phyloP scores from a whole-genome alignment of 2,113 vertebrate genomes.

The Cariama cristata region DNA sequence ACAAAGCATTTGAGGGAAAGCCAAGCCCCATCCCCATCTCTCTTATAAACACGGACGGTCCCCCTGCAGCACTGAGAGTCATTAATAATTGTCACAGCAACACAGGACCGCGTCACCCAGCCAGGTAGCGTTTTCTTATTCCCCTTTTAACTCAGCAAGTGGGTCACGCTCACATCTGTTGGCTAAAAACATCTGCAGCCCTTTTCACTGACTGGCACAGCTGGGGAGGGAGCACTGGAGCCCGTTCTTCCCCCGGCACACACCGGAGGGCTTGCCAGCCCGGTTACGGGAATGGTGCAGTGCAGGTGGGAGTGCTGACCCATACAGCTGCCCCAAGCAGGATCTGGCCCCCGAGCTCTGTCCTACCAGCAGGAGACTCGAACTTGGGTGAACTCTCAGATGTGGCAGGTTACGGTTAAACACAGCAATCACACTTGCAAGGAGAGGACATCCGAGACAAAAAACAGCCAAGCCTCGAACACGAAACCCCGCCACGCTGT shows the following conservation, averaged over 20 bases:
- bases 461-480: not conserved
- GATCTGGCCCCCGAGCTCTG: not conserved
- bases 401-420: not conserved
- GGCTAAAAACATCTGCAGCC: not conserved
- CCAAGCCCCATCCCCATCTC: not conserved
- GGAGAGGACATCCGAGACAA: not conserved
- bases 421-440: accelerated
- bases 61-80: not conserved
- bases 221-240: not conserved
- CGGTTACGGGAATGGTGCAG: not conserved
- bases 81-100: not conserved
- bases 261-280: accelerated
- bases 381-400: not conserved
- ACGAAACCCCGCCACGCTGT: accelerated
- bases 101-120: accelerated
- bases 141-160: not conserved
- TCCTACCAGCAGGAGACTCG: not conserved
- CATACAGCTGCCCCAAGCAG: not conserved
- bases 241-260: not conserved
- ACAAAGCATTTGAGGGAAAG: not conserved
- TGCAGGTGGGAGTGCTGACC: not conserved
- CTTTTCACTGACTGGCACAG: not conserved
- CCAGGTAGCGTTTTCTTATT: not conserved
- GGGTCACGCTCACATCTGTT: not conserved
- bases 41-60: not conserved